Base-by-base conservation (phyloP, 1,140 invertebrate genomes). In the Caerostris darwini region DNA sequence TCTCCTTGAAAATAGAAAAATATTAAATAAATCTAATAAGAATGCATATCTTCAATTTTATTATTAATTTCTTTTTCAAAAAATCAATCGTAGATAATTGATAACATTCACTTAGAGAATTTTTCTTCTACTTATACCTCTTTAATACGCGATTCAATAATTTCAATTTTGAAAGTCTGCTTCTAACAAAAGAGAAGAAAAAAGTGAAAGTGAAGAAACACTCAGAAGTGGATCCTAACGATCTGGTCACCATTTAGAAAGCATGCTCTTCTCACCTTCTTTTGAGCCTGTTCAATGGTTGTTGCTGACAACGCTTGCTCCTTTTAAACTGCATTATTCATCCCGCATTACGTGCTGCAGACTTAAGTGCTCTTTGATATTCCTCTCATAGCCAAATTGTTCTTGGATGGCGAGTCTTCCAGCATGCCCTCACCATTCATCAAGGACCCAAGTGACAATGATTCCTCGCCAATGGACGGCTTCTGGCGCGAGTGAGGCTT, bases 291-390 rank as follows among this genome's bases (percentile, higher is more conserved):
- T 19, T 19, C 67, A 19, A 8, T 71, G 67, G n/a, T 34, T 34
- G 67, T 34, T 34, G 67, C 17, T 71, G 67, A 71, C 82, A 57
- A 17, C 82, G 56, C 56, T 83, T 83, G 34, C 19, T 56, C 17
- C 85, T 87, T 87, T 87, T 87, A 87, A 87, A 64, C 56, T 87
- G 57, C 57, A 87, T 87, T 87, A 87, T 87, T 87, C 85, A 87
- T 87, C n/a, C 53, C 14, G 14, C 57, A 87, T 59, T 50, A 64
- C 19, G 34, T 59, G 56, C 59, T 58, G n/a, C 34, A 56, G 82
- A 87, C 58, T 87, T 87, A 64, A 87, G 85, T 64, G 59, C 85
- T 87, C 85, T 64, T 87, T 87, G 57, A 61, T 64, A 61, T 87
- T 87, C 85, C 58, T 3, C 34, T 17, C 57, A 10, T 87, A 53